phyloP scores from a whole-genome alignment of 2,797 vertebrate species.

The Dromococcyx pavoninus region DNA sequence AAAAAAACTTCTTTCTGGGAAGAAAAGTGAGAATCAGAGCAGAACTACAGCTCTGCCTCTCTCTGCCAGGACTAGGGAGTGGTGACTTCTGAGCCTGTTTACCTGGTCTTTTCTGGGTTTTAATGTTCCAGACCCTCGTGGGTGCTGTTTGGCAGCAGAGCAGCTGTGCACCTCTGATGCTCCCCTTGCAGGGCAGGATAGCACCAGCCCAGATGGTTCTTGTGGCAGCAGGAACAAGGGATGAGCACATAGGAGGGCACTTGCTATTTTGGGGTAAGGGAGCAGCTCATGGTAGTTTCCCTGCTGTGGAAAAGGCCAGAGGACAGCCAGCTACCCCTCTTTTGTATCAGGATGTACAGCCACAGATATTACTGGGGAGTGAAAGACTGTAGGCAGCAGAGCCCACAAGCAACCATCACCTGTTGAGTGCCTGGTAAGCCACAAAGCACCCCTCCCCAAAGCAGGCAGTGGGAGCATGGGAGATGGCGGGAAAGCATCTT shows the following conservation, averaged over 20 bases:
- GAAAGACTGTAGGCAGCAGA: background rate
- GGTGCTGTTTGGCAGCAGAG: background rate
- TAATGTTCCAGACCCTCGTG: background rate
- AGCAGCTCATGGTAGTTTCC: background rate
- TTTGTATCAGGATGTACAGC: background rate
- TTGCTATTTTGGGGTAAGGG: background rate
- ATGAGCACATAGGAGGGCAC: background rate
- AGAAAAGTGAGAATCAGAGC: background rate
- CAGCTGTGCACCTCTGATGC: fast-evolving
- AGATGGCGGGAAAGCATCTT: fast-evolving
- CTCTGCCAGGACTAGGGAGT: background rate
- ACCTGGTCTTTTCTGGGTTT: background rate
- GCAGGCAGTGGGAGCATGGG: background rate
- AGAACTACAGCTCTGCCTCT: background rate
- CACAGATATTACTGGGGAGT: background rate
- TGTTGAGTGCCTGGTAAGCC: background rate
- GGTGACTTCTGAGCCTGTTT: background rate
- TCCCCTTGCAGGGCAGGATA: background rate
- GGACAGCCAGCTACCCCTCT: background rate
- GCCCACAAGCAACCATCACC: background rate
- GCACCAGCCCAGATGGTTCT: background rate
- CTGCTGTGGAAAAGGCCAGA: background rate
- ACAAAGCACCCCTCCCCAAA: background rate
- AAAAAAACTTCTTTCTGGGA: too few relatives aligned
- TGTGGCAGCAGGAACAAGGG: background rate